A percentile compares a stretch with the other conserved stretches of the same genome.
Conservation (phyloP, 2,113 vertebrate genomes). For the Recurvirostra avosetta region DNA sequence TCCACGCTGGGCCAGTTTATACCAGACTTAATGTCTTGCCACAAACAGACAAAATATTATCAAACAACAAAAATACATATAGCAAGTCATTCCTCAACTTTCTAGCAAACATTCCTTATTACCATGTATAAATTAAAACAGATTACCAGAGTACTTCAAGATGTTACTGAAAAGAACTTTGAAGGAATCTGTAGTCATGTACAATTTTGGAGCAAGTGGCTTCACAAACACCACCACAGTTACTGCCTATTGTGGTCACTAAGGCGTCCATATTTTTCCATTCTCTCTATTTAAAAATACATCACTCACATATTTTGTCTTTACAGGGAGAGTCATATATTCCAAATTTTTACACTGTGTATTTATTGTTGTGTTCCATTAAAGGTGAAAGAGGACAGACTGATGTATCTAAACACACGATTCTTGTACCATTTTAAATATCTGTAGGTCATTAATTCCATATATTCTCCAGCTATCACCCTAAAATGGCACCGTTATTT, state of each 20-base stretch:
- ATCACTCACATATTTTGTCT: not conserved
- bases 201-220: not conserved
- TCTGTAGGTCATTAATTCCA: not conserved
- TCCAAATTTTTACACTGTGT: not conserved
- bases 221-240: not conserved
- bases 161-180: not conserved
- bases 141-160: not conserved
- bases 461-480: not conserved
- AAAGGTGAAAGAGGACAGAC: not conserved
- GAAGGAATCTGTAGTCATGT: not conserved
- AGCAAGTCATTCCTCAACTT: not conserved
- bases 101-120: not conserved
- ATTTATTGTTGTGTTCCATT: conserved; percentile 1
- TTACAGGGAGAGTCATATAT: not conserved
- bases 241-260: not conserved
- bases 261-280: not conserved
- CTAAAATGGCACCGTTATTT: not conserved
- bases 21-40: not conserved
- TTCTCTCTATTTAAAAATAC: not conserved
- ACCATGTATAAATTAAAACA: not conserved
- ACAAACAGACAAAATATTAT: not conserved
- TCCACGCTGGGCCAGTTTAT: not conserved
- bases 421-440: not conserved
- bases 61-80: not conserved
- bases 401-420: not conserved